Evolutionary conservation across 1,140 invertebrate species (phyloP), one percentile per base, ranked within the genome.

Genomic region (Pogonomyrmex californicus): DNA sequence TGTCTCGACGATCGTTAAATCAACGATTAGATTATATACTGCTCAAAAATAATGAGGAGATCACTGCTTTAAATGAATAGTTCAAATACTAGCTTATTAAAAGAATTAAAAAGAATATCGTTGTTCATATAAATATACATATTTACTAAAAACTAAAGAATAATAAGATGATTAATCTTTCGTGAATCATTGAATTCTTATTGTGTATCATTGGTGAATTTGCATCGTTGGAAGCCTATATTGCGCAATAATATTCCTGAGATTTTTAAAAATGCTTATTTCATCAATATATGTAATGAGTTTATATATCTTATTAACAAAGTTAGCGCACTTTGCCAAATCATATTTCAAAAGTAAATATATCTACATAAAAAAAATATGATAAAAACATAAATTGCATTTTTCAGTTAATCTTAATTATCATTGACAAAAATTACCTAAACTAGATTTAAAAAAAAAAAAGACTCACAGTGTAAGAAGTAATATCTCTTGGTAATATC

Each of bases 1-100:
- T 41, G 30, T 60, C 66, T 73, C 79, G 79, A 73, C 68, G 56
- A 73, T 49, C 66, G 30, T 47, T 38, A 68, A 81, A 68, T 68
- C 47, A 62, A 78, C 17, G 14, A 14, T n/a, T 47, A 38, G 38
- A 60, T 83, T 36, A 47, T 38, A 71, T 5, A 23, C 30, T 63
- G 41, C 47, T 38, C n/a, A 54, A 66, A 30, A 81, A 70, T 36
- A 70, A 81, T 81, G 41, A 17, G 33, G 23, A 38, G 23, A 54
- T 17, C 49, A 44, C 47, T 41, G 76, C 58, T 63, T 63, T 17
- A 14, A 63, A 30, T 1, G 12, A 78, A 60, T 30, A 47, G 1
- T 1, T 56, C 17, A 1, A 58, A 30, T 23, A 36, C 14, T 4
- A 54, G 10, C 38, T 36, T 14, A 54, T 54, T 33, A 56, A 30